Evolutionary conservation across 2,797 vertebrate species (phyloP).

Genomic region (Gymnoscopelus microlampas): DNA sequence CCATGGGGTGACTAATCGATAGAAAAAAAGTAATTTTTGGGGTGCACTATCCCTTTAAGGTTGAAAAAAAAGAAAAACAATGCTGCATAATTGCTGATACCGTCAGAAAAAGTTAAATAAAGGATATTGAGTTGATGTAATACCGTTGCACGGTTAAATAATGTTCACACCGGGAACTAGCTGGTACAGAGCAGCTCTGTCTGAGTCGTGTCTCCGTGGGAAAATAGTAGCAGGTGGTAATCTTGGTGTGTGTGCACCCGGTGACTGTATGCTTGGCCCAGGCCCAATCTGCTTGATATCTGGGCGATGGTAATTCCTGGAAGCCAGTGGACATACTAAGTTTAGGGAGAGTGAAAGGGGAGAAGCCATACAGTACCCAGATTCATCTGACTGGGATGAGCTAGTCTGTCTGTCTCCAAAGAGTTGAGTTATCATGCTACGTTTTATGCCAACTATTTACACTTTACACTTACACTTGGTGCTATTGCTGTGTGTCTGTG

Average conservation of each 20-base stretch:
- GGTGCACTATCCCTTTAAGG: no score
- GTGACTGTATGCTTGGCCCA: constrained; percentile 55
- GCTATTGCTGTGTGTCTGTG: constrained; percentile 26
- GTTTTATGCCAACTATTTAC: constrained; percentile 60
- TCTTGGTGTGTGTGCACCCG: constrained; percentile 54
- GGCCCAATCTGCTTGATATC: constrained; percentile 56
- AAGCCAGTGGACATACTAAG: constrained; percentile 71
- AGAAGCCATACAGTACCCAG: constrained; percentile 67
- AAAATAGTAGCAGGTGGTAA: constrained; percentile 63
- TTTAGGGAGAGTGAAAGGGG: constrained; percentile 73
- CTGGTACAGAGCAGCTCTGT: no score
- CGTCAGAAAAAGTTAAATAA: no score
- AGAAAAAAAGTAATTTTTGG: no score
- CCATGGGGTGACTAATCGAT: no score
- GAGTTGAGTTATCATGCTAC: constrained; percentile 34
- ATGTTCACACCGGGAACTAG: no score
- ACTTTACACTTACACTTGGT: constrained; percentile 24
- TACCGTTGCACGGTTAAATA: no score
- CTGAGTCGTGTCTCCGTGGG: constrained; percentile 1
- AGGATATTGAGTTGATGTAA: no score
- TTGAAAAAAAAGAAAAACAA: no score
- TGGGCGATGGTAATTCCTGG: constrained; percentile 64
- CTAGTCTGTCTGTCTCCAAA: constrained; percentile 32
- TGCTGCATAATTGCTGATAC: no score
- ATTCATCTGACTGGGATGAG: constrained; percentile 44